Conservation (phyloP, 2,888 invertebrate genomes). For the Orthosia cruda region DNA sequence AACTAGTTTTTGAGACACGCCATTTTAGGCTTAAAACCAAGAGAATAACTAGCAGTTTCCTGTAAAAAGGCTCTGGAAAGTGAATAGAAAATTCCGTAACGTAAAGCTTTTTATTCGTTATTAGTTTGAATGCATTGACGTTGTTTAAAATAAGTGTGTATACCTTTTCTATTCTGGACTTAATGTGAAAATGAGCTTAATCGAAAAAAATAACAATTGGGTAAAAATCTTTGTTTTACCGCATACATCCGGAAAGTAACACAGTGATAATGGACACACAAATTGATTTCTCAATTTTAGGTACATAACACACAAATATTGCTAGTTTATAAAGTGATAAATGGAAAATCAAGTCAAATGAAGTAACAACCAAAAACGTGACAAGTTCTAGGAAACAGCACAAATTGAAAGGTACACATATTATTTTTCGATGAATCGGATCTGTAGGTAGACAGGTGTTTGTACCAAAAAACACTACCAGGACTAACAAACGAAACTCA, state of each 20-base stretch:
- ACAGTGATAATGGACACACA: no score
- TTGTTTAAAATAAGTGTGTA: conserved; percentile 31
- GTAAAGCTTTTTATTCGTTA: conserved; percentile 54
- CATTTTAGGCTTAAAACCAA: conserved; percentile 36
- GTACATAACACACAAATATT: no score
- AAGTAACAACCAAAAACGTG: no score
- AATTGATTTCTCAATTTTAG: no score
- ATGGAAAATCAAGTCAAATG: no score
- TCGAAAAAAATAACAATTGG: no score
- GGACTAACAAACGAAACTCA: not conserved
- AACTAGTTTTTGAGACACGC: conserved; percentile 26
- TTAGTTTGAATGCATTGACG: conserved; percentile 56
- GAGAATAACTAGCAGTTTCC: conserved; percentile 35
- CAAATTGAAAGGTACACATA: not conserved
- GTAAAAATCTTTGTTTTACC: not conserved
- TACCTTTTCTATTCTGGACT: not conserved
- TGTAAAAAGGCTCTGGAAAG: not conserved
- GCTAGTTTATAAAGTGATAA: no score
- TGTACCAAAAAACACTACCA: conserved; percentile 2
- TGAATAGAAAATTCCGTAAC: conserved; percentile 57
- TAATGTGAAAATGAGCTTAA: not conserved
- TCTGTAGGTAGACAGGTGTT: not conserved
- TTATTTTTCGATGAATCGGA: not conserved
- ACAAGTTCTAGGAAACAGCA: not conserved
- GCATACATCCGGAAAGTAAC: not conserved